A percentile compares a stretch with the other conserved stretches of the same genome.
phyloP scores from a whole-genome alignment of 2,888 invertebrate species.

The Chrysomela aeneicollis region DNA sequence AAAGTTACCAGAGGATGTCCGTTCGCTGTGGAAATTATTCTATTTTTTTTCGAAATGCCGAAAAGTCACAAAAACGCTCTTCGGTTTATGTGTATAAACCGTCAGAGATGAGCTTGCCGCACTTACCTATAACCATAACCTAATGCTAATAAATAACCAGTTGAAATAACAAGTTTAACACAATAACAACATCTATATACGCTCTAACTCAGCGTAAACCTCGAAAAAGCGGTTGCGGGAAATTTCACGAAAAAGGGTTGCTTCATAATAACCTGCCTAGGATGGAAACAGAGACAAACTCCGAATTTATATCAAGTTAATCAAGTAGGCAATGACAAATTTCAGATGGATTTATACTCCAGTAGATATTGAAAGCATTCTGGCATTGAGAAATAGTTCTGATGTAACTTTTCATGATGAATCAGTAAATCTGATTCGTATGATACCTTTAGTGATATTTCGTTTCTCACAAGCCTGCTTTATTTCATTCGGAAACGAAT shows the following conservation, averaged over 20 bases:
- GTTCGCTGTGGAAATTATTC: conserved; percentile 4
- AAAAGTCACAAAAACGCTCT: conserved; percentile 24
- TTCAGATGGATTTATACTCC: too few species aligned
- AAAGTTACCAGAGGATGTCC: background rate
- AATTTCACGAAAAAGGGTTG: background rate
- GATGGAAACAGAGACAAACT: too few species aligned
- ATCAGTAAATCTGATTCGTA: too few species aligned
- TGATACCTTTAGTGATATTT: too few species aligned
- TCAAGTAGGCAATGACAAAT: too few species aligned
- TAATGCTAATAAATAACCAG: conserved; percentile 34
- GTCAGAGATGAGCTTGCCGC: conserved; percentile 17
- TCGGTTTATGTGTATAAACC: conserved; percentile 39
- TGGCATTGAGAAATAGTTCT: too few species aligned
- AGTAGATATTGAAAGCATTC: too few species aligned
- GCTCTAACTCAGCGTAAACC: conserved; percentile 30
- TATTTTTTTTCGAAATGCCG: conserved; percentile 11
- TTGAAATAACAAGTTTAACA: conserved; percentile 33
- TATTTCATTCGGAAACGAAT: too few species aligned
- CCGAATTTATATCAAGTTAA: too few species aligned
- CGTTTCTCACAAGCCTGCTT: too few species aligned
- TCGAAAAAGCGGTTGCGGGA: conserved; percentile 21
- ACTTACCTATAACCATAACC: conserved; percentile 36
- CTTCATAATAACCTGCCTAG: too few species aligned
- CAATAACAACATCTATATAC: conserved; percentile 36
- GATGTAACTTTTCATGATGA: too few species aligned